phyloP scores from a whole-genome alignment of 2,797 vertebrate species.

The Antrozous pallidus region DNA sequence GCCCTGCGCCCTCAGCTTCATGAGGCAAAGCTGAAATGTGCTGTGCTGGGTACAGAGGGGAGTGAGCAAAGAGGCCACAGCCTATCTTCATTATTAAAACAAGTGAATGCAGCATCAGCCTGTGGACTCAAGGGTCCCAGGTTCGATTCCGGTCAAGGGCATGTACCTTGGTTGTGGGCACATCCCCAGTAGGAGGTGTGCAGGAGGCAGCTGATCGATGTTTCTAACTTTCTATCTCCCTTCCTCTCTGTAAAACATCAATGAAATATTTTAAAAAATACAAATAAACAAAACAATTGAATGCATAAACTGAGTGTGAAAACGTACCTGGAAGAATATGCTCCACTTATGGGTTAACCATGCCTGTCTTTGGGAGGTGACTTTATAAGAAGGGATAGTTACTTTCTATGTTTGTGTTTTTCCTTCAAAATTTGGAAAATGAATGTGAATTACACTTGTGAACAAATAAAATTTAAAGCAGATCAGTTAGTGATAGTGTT shows the following conservation, averaged over 20 bases:
- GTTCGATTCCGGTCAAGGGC: too few species aligned
- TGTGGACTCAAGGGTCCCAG: too few species aligned
- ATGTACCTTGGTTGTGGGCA: too few species aligned
- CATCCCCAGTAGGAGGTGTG: too few species aligned
- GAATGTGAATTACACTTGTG: not conserved
- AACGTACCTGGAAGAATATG: not conserved
- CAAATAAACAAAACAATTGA: not conserved
- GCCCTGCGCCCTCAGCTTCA: not conserved
- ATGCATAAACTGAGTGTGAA: not conserved
- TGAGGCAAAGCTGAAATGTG: not conserved
- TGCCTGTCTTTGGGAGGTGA: not conserved
- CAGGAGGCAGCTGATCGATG: too few species aligned
- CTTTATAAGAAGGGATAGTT: not conserved
- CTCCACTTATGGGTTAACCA: not conserved
- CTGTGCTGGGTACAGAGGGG: not conserved
- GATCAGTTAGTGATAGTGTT: conserved; percentile 4
- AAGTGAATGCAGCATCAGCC: not conserved
- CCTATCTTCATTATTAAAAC: not conserved
- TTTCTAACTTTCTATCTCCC: too few species aligned
- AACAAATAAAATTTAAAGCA: not conserved
- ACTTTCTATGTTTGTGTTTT: not conserved
- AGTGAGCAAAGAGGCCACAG: not conserved
- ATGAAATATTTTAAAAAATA: too few species aligned
- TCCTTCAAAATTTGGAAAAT: conserved; percentile 7
- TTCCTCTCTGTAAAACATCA: too few species aligned